Base-by-base conservation (phyloP, 2,888 invertebrate species). In the Diarsia rubi region DNA sequence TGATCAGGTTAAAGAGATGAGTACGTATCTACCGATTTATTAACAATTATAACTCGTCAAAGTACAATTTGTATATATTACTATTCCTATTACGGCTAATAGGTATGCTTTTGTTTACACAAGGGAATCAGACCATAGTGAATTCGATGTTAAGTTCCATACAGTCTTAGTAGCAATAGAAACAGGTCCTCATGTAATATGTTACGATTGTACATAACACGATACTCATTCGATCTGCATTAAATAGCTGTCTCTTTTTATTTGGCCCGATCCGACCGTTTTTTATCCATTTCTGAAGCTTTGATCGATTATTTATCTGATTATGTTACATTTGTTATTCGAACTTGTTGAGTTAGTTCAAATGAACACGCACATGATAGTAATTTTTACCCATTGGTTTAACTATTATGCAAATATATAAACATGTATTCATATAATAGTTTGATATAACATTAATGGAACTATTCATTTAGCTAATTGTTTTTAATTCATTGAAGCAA, bases 81-180 rank as follows among this genome's bases (percentile, higher is more conserved):
- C 31, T 45, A 19, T 37, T 31, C 31, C 31, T 24, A 14, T n/a
- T n/a, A n/a, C n/a, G 12, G 5, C 1, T 37, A 31, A 63, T 27
- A n/a, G 24, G 24, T 24, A 42, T n/a, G n/a, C 3, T 66, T 45
- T 16, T 59, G 16, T 42, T 19, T 54, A 42, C 69, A 54, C 54
- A 54, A 5, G 54, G 71, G 70, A 71, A 44, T 70, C 14, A 19
- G 8, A 14, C 54, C 19, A 44, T 44, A 14, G 57, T 31, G 45
- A 71, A 54, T 4, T 31, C 31, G 4, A 5, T 54, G n/a, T 42
- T 57, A 52, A 27, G 68, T 49, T 42, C 21, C 42, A 21, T 70
- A 44, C 11, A 69, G 49, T 16, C 68, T 68, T 44, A 52, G 3
- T 16, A 54, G 19, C 31, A 54, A n/a, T 45, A 70, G 31, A 31